Conservation (phyloP, 2,797 vertebrate genomes). For the Nyctalus aviator region DNA sequence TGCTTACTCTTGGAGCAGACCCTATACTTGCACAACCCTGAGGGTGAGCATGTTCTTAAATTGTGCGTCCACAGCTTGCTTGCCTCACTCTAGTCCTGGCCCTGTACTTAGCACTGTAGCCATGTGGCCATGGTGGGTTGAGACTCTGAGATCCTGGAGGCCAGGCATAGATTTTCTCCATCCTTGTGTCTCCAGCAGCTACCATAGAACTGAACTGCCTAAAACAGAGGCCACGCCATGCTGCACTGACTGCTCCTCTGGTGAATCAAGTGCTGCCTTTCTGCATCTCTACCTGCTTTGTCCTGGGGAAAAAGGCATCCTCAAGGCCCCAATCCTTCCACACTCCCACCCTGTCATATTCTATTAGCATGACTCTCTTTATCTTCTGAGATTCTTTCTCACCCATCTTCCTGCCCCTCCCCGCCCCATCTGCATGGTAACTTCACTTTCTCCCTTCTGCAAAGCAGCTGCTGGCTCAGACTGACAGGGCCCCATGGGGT, state of each 20-base stretch:
- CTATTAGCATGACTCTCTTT: not conserved
- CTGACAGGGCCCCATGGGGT: not conserved
- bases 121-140: too few relatives aligned
- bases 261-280: not conserved
- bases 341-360: not conserved
- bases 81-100: not conserved
- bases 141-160: not conserved
- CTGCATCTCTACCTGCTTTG: not conserved
- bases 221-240: fast-evolving
- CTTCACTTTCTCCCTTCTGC: not conserved
- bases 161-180: not conserved
- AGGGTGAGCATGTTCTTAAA: not conserved
- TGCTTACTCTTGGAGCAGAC: not conserved
- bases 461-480: conserved; percentile 63
- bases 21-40: too few relatives aligned
- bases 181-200: not conserved
- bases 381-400: not conserved
- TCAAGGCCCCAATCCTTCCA: not conserved
- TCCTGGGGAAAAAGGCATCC: not conserved
- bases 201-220: not conserved
- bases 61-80: not conserved
- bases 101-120: too few relatives aligned
- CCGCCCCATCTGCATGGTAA: conserved; percentile 34
- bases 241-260: not conserved
- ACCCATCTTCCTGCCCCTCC: not conserved